phyloP scores from a whole-genome alignment of 2,113 vertebrate species.

The Paramormyrops kingsleyae region DNA sequence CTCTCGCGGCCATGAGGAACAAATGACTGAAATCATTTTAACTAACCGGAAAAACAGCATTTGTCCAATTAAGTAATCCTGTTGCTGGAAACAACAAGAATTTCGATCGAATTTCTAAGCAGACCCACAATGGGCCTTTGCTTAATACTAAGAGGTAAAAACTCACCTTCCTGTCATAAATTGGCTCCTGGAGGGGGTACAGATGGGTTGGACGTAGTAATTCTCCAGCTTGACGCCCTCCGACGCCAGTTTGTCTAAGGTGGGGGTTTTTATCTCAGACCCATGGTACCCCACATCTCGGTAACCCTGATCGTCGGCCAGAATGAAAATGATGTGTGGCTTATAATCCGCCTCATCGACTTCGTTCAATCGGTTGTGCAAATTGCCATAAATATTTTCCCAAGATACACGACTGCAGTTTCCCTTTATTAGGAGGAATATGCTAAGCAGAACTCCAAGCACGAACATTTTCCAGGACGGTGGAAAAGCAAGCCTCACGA shows the following conservation, averaged over 20 bases:
- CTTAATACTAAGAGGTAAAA: neutral
- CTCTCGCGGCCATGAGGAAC: neutral
- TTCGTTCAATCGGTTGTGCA: slow-evolving; percentile 40
- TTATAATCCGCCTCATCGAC: slow-evolving; percentile 44
- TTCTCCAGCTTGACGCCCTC: slow-evolving; percentile 96
- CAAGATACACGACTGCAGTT: slow-evolving; percentile 67
- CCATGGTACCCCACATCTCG: slow-evolving; percentile 94
- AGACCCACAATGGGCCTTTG: neutral
- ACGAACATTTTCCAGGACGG: slow-evolving; percentile 51
- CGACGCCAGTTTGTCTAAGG: slow-evolving; percentile 80
- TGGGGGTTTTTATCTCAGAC: slow-evolving; percentile 90
- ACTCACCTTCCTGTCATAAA: slow-evolving; percentile 95
- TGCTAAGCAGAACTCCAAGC: slow-evolving; percentile 56
- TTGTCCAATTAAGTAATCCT: neutral
- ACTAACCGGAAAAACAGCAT: neutral
- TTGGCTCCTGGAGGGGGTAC: slow-evolving; percentile 91
- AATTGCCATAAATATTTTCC: slow-evolving; percentile 49
- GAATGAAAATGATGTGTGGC: slow-evolving; percentile 90
- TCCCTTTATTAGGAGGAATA: slow-evolving; percentile 67
- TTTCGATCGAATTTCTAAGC: neutral
- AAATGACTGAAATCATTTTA: neutral
- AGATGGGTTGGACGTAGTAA: slow-evolving; percentile 97
- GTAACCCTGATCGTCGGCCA: slow-evolving; percentile 94
- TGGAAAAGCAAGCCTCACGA: neutral
- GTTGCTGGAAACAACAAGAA: neutral